Conservation (phyloP, 2,888 invertebrate species). For the Siphlonurus alternatus region DNA sequence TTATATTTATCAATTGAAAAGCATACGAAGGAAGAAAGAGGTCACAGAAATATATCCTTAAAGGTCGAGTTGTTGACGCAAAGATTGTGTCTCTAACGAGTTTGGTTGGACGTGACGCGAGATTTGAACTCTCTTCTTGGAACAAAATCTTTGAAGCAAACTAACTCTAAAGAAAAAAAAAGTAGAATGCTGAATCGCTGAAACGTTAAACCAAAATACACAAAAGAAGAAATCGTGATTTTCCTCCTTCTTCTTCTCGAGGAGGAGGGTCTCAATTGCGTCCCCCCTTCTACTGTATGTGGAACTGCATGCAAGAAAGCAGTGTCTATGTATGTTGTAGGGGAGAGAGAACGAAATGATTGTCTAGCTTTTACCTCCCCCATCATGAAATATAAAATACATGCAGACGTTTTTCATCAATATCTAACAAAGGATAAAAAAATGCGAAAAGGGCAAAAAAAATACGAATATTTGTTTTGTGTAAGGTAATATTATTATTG, state of each 20-base stretch:
- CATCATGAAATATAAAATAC: not conserved
- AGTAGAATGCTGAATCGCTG: not conserved
- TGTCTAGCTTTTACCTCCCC: not conserved
- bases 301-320: too few species aligned
- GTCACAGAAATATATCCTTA: too few species aligned
- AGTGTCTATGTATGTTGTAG: not conserved
- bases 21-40: too few species aligned
- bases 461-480: too few species aligned
- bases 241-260: too few species aligned
- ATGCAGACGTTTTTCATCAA: not conserved
- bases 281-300: not conserved
- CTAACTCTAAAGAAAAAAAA: not conserved
- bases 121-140: not conserved
- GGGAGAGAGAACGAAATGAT: not conserved
- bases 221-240: not conserved
- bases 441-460: not conserved
- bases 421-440: not conserved
- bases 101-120: not conserved
- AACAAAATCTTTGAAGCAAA: not conserved
- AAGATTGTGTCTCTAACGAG: not conserved
- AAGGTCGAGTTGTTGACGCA: not conserved
- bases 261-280: not conserved
- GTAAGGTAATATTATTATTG: too few species aligned
- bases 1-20: too few species aligned
- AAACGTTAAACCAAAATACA: not conserved